Evolutionary conservation across 2,113 vertebrate species (phyloP), one percentile per base, ranked within the genome.

Genomic region (Sardina pilchardus): DNA sequence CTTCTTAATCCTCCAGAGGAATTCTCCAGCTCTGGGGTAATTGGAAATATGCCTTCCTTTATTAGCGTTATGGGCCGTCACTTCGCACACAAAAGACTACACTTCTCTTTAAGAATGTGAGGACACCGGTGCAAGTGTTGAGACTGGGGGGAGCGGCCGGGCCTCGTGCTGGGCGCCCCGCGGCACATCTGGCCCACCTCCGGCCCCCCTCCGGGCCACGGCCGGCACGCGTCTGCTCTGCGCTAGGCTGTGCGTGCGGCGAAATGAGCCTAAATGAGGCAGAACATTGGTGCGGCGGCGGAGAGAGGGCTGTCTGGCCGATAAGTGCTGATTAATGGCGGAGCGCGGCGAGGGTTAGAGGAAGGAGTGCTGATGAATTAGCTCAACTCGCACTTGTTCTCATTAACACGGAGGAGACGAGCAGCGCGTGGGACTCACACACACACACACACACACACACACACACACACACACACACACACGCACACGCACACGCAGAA

Each of bases 281-380:
- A 87, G 82, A 89, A 86, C 88, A 43, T 43, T 78, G 56, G 82
- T 81, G 67, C 81, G 82, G 82, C 67, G 86, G 85, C 75, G 87
- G 50, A 53, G 81, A 87, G 88, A 50, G 45, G n/a, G 47, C 84
- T 78, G 86, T 86, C 86, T 56, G 53, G 21, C 63, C 71, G 82
- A 80, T 89, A 89, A 89, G 85, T 87, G 84, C 82, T 82, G 88
- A 89, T 89, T 63, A 89, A 89, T 84, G 84, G 83, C 82, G 71
- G 59, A 6, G 0, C 3, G 26, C 36, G 47, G 16, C 53, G 80
- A 5, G 12, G 71, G 78, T 82, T 48, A 6, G 83, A 88, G 84
- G 67, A 84, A 44, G 78, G 67, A 88, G 84, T 81, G 80, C 42
- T 83, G 83, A 75, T 84, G 71, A 87, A 87, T 86, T 85, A 88